Percentiles rank a stretch among this genome's conserved stretches.
phyloP scores from a whole-genome alignment of 2,113 vertebrate genomes.

The Clinocottus analis region DNA sequence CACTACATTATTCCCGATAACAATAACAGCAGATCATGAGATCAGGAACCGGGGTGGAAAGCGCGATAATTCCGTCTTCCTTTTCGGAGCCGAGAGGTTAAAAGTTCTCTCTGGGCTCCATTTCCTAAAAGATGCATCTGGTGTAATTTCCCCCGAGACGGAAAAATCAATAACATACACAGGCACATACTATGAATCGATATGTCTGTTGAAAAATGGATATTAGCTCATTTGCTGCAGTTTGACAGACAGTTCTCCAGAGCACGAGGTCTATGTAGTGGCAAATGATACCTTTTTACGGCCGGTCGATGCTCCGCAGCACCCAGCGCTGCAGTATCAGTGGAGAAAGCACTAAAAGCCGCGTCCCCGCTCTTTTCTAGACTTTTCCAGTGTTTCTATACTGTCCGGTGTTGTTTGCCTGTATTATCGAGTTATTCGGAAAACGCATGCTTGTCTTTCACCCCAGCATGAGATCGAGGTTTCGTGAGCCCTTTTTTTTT shows the following conservation, averaged over 20 bases:
- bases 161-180: conserved; percentile 82
- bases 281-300: conserved; percentile 65
- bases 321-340: conserved; percentile 36
- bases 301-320: conserved; percentile 54
- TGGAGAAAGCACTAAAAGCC: conserved; percentile 48
- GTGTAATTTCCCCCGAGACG: conserved; percentile 80
- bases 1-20: conserved; percentile 26
- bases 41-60: conserved; percentile 34
- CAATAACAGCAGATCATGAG: conserved; percentile 34
- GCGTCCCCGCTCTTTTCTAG: conserved; percentile 31
- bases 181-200: conserved; percentile 83
- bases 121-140: conserved; percentile 83
- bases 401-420: conserved; percentile 49
- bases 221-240: conserved; percentile 86
- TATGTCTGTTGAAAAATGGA: conserved; percentile 86
- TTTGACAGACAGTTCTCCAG: conserved; percentile 83
- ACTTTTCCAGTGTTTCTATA: conserved; percentile 8
- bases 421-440: conserved; percentile 35
- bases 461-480: conserved; percentile 51
- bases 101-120: conserved; percentile 80
- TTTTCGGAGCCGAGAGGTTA: conserved; percentile 79
- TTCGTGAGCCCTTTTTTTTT: conserved; percentile 20
- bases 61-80: conserved; percentile 64
- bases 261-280: conserved; percentile 52
- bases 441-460: conserved; percentile 66